Evolutionary conservation across 2,888 invertebrate genomes (phyloP).

Genomic region (Caenorhabditis angaria): DNA sequence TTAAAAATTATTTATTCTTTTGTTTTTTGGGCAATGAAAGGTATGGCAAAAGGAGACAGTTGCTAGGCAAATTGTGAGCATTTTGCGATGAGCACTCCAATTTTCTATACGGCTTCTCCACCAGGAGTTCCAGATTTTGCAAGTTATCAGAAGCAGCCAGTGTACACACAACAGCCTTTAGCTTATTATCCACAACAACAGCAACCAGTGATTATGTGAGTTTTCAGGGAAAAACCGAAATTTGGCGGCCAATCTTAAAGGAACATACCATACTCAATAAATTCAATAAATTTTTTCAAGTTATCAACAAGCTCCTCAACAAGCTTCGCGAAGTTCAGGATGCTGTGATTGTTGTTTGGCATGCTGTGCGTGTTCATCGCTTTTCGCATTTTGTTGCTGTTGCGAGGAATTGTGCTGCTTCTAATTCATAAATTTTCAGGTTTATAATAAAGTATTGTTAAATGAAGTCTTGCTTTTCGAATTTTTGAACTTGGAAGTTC

Average conservation of each 20-base stretch:
- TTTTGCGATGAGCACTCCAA: neutral
- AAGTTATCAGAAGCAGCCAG: constrained; percentile 10
- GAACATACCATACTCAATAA: no score
- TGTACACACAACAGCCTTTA: constrained; percentile 34
- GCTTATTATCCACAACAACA: constrained; percentile 36
- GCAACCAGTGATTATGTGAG: constrained; percentile 26
- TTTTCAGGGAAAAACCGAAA: neutral
- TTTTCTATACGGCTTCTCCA: constrained; percentile 27
- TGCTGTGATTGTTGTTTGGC: constrained; percentile 8
- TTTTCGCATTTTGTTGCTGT: neutral
- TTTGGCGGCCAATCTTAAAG: no score
- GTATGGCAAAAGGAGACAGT: constrained; percentile 12
- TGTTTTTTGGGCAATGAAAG: neutral
- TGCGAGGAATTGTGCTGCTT: neutral
- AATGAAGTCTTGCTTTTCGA: neutral
- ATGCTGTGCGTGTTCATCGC: neutral
- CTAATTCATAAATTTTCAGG: neutral
- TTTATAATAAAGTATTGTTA: neutral
- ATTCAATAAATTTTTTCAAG: constrained; percentile 7
- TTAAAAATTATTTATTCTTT: neutral
- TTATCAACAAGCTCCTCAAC: neutral
- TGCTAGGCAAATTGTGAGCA: constrained; percentile 16
- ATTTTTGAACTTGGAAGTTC: no score
- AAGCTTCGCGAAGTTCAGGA: neutral
- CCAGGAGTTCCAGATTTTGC: constrained; percentile 6